Conservation (phyloP, 2,888 invertebrate species). For the Ariolimax columbianus region DNA sequence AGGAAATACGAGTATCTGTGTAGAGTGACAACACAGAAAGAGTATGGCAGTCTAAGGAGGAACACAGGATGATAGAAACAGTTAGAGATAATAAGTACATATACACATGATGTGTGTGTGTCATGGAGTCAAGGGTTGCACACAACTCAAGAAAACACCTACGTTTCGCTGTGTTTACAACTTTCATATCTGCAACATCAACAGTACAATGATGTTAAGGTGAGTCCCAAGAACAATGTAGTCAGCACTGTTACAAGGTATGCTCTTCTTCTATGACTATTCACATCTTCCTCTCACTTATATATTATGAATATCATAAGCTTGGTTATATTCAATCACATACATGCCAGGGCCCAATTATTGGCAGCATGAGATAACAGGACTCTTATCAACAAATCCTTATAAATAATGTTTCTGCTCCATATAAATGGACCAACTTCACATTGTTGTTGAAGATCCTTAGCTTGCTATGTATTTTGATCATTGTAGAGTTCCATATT, state of each 20-base stretch:
- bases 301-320: too few species aligned
- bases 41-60: neutral
- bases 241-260: neutral
- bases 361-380: too few species aligned
- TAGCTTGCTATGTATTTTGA: too few species aligned
- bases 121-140: constrained; percentile 20
- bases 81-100: neutral
- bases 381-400: too few species aligned
- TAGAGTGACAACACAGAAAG: neutral
- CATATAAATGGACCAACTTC: too few species aligned
- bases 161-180: constrained; percentile 42
- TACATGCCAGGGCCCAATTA: too few species aligned
- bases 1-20: neutral
- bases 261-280: too few species aligned
- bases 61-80: constrained; percentile 2
- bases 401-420: too few species aligned
- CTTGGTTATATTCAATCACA: too few species aligned
- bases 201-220: constrained; percentile 15
- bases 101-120: neutral
- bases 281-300: too few species aligned
- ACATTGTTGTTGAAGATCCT: too few species aligned
- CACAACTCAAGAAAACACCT: constrained; percentile 15
- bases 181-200: constrained; percentile 46
- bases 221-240: neutral
- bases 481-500: too few species aligned